These are phyloP conservation scores for Triplophysa rosa DNA, from an alignment of 2,113 vertebrate species.

Conservation along the genomic window DNA sequence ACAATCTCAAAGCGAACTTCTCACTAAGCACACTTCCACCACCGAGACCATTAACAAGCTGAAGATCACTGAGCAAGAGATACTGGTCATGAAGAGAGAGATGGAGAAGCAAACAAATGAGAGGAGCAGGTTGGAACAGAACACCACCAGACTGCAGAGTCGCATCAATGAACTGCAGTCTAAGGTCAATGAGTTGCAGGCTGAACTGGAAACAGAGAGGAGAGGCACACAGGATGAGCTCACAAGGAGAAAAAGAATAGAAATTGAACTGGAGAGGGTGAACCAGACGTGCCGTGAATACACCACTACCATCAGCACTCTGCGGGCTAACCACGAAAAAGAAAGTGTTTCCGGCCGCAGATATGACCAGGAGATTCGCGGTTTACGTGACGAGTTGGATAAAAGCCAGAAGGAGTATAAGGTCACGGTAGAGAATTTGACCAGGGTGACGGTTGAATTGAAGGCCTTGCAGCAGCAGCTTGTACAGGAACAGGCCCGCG, in stretches of 20 bases:
- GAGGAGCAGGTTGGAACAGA: conserved; percentile 82
- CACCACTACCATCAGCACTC: conserved; percentile 81
- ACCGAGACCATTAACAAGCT: conserved; percentile 83
- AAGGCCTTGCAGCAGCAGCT: conserved; percentile 84
- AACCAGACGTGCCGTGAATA: conserved; percentile 82
- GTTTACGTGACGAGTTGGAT: conserved; percentile 84
- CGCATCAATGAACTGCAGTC: conserved; percentile 83
- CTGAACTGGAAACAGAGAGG: conserved; percentile 83
- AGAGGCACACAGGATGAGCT: conserved; percentile 81
- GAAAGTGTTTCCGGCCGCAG: conserved; percentile 76
- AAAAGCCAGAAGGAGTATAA: conserved; percentile 86
- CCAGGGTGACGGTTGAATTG: conserved; percentile 73
- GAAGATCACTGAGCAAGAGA: conserved; percentile 85
- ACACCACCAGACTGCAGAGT: conserved; percentile 78
- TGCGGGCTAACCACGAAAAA: conserved; percentile 85
- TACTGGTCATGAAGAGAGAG: conserved; percentile 80
- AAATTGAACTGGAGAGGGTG: conserved; percentile 85
- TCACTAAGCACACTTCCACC: conserved; percentile 75
- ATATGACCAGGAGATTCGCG: conserved; percentile 82
- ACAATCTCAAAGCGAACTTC: conserved; percentile 82
- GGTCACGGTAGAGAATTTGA: conserved; percentile 79
- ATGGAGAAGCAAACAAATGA: conserved; percentile 84
- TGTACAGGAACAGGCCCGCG: conserved; percentile 80
- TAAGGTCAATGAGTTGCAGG: conserved; percentile 79
- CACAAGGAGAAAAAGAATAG: conserved; percentile 83